Base-by-base conservation (phyloP, 2,888 invertebrate species). In the Microchrysa polita region DNA sequence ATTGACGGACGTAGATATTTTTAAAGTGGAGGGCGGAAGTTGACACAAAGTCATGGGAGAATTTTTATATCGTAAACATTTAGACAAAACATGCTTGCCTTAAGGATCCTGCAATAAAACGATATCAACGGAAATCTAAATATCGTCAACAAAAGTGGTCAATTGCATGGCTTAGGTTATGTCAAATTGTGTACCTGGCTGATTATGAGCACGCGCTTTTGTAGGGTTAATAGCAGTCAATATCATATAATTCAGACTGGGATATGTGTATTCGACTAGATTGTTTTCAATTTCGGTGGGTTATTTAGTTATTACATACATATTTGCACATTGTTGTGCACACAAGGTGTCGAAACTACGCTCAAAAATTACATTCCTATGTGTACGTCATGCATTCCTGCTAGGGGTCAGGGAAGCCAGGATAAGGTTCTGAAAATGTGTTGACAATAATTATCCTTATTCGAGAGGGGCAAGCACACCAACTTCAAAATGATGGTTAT, bases 31-130 rank as follows among this genome's bases (percentile, higher is more conserved):
- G 48, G 65, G 48, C 65, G 65, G 65, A 65, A 65, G 65, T 65
- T 65, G 65, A 65, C 65, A 65, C 48, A 65, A 65, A 34, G 22
- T 18, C 65, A 44, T 65, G 65, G 65, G 65, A 65, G 65, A 65
- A 65, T 65, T 65, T 34, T 48, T 16, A 22, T 65, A 23, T 48
- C 40, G n/a, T 14, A 60, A 34, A 34, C 61, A 48, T 48, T 2
- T 48, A 7, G 14, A 4, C 14, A 48, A 10, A 48, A 10, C 14
- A 48, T 2, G 16, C 48, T n/a, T 48, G 23, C 5, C 48, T 48
- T 12, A n/a, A 5, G 48, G 12, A 48, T 23, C 42, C 48, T 65
- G 42, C 12, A 65, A 65, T 65, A 65, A 65, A 61, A 65, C 44
- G 20, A 40, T 34, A 34, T 34, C 27, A 5, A 34, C 27, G 4